Percentiles rank a stretch among this genome's conserved stretches.
Conservation (phyloP, 2,113 vertebrate genomes). For the Taurulus bubalis region DNA sequence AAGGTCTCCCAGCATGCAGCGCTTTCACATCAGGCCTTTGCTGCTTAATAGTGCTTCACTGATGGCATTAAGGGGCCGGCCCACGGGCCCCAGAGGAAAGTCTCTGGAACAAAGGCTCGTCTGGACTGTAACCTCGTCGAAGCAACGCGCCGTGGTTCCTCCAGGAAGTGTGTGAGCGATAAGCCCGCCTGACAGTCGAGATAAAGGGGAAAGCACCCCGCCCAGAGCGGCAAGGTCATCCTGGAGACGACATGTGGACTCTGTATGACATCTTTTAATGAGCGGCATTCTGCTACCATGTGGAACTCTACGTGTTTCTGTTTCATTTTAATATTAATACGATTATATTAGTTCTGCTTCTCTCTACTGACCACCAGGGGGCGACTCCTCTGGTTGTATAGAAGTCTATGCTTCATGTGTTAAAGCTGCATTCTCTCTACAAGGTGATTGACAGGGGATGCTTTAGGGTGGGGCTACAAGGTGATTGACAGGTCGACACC, state of each 20-base stretch:
- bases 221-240: slow-evolving; percentile 1
- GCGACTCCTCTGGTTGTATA: too few species aligned
- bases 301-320: background rate
- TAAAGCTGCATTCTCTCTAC: too few species aligned
- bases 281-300: background rate
- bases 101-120: slow-evolving; percentile 64
- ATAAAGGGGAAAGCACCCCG: slow-evolving; percentile 64
- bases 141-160: slow-evolving; percentile 61
- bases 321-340: slow-evolving; percentile 23
- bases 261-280: background rate
- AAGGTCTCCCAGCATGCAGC: slow-evolving; percentile 49
- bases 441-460: too few species aligned
- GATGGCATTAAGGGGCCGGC: slow-evolving; percentile 75
- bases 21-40: slow-evolving; percentile 54
- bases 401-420: too few species aligned
- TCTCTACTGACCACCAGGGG: too few species aligned
- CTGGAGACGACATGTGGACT: too few species aligned
- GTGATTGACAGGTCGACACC: too few species aligned
- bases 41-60: slow-evolving; percentile 77
- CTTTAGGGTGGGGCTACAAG: too few species aligned
- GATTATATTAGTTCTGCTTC: slow-evolving; percentile 31
- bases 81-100: slow-evolving; percentile 74
- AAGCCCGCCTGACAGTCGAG: slow-evolving; percentile 65
- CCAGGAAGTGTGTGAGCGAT: slow-evolving; percentile 67
- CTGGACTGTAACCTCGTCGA: slow-evolving; percentile 76